Percentiles rank a stretch among this genome's conserved stretches.
Evolutionary conservation across 1,140 invertebrate genomes (phyloP).

Genomic region (Lucilia cuprina): DNA sequence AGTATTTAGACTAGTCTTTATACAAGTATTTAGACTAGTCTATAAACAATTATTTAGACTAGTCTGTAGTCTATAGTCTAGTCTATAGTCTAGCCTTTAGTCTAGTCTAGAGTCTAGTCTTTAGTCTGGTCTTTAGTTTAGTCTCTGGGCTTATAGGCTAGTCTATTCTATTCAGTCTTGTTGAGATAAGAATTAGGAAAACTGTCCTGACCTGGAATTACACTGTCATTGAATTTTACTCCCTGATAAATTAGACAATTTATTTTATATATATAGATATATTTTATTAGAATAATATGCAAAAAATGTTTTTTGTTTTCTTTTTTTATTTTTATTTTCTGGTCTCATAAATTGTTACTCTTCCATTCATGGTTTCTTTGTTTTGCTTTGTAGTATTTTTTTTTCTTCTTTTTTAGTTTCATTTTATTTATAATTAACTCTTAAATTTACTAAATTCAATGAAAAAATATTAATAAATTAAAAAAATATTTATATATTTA

Average conservation of each 20-base stretch:
- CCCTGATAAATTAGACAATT: not conserved
- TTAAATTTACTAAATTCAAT: constrained; percentile 34
- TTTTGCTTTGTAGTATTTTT: constrained; percentile 3
- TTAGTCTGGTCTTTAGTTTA: too few species aligned
- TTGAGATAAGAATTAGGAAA: too few species aligned
- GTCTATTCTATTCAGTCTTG: too few species aligned
- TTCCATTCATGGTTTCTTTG: constrained; percentile 12
- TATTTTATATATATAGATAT: constrained; percentile 9
- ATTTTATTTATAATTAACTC: constrained; percentile 17
- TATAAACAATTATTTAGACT: too few species aligned
- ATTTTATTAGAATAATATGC: constrained; percentile 30
- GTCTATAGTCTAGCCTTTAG: too few species aligned
- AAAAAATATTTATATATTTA: not conserved
- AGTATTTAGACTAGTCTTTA: too few species aligned
- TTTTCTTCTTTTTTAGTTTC: not conserved
- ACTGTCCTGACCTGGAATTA: too few species aligned
- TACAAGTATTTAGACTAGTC: too few species aligned
- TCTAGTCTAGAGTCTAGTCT: too few species aligned
- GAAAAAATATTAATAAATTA: constrained; percentile 19
- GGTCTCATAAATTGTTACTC: constrained; percentile 5
- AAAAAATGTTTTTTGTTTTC: constrained; percentile 20
- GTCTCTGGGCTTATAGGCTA: too few species aligned
- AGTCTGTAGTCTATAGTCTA: too few species aligned
- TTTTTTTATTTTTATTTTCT: not conserved
- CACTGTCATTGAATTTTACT: too few species aligned